Evolutionary conservation across 1,140 invertebrate species (phyloP), one percentile per base, ranked within the genome.

Genomic region (Caerostris darwini): DNA sequence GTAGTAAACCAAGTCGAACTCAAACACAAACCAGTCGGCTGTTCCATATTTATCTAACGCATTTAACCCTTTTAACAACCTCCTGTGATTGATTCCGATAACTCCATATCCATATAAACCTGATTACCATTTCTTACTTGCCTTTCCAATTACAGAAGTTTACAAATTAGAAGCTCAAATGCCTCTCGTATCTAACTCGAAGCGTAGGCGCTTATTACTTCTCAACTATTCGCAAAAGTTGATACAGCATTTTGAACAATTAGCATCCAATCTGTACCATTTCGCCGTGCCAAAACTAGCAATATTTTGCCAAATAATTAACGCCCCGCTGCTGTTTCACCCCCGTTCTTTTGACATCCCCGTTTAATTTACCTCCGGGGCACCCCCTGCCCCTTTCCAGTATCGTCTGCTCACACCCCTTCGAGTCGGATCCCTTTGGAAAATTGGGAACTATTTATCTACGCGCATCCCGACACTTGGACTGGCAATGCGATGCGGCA

Each of bases 401-500:
- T 77, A 50, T 34, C 34, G 34, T 53, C 61, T 67, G 61, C 61
- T 34, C 61, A n/a, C 61, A 67, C 61, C 69, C 69, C 50, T 53
- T 50, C 53, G 19, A 19, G 64, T 50, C 64, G 19, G 58, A 57
- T 50, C 64, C 67, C 50, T 64, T 64, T 64, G 61, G 61, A 87
- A 61, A 61, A 34, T 34, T 34, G n/a, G 89, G 89, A 82, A 90
- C 89, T 90, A 90, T 90, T 90, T 90, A 90, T 90, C 89, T 90
- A 81, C 89, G 89, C 89, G 89, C 56, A n/a, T 53, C 71, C 69
- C 56, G 14, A 17, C 8, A 8, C 7, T 34, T 34, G 12, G 57
- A 90, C 71, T 56, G 58, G 89, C 69, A 61, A 90, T 59, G 6
- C 89, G 6, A 53, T 56, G 71, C 56, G 69, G 89, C 14, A 8